These are phyloP conservation scores for Acheta domesticus DNA, from an alignment of 2,888 invertebrate species.

Conservation along the genomic window DNA sequence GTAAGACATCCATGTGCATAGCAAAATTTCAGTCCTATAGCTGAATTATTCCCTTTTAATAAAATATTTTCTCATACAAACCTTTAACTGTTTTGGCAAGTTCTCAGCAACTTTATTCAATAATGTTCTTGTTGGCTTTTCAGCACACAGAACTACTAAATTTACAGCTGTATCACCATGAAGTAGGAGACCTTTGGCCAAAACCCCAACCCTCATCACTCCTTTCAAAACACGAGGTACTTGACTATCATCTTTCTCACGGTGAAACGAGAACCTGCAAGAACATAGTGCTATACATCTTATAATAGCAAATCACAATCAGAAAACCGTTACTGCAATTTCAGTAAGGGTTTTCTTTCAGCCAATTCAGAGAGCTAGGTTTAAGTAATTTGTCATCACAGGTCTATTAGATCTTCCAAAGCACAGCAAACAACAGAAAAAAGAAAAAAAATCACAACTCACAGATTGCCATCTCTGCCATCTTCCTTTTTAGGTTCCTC, in stretches of 20 bases:
- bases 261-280: slow-evolving; percentile 62
- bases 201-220: slow-evolving; percentile 92
- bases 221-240: slow-evolving; percentile 80
- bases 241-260: slow-evolving; percentile 59
- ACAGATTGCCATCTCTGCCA: slow-evolving; percentile 77
- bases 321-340: no score
- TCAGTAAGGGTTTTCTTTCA: no score
- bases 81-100: slow-evolving; percentile 71
- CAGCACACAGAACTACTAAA: slow-evolving; percentile 90
- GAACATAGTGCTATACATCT: slow-evolving; percentile 21
- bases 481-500: slow-evolving; percentile 63
- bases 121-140: slow-evolving; percentile 83
- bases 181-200: slow-evolving; percentile 85
- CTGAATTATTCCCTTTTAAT: no score
- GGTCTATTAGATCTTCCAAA: no score
- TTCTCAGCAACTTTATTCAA: slow-evolving; percentile 82
- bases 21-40: no score
- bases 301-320: no score
- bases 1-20: no score
- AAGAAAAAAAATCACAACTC: slow-evolving; percentile 45
- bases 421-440: no score
- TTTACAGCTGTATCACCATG: slow-evolving; percentile 87
- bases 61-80: slow-evolving; percentile 35
- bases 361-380: no score
- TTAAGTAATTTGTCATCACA: no score